Base-by-base conservation (phyloP, 2,888 invertebrate genomes). In the Andrena fulva region DNA sequence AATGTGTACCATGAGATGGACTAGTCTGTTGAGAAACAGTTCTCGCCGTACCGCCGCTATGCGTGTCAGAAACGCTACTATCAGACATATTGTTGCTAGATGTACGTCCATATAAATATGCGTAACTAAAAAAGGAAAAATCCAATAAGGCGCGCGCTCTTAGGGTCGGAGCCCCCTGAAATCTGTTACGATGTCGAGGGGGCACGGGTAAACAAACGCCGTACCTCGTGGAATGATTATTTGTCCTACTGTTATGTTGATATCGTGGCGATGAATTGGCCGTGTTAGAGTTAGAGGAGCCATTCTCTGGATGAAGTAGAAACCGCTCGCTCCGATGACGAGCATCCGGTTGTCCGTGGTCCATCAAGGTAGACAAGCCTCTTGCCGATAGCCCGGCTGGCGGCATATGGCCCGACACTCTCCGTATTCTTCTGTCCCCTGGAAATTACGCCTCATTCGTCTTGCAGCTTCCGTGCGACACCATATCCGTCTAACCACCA, bases 261-360 rank as follows among this genome's bases (percentile, higher is more conserved):
- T 92, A 93, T 85, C 93, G 91, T 54, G 93, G 92, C 68, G 93
- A 93, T 56, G 92, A 93, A 33, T 89, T 91, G 67, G 90, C 87
- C 72, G 91, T 91, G 88, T 90, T 92, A 42, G 90, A 85, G 82
- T 92, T 90, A 87, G 91, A 90, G 86, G 92, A 92, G 91, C 93
- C 94, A 94, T 94, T 94, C 92, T 94, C 93, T 86, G 93, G 87
- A 85, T 92, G 93, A 68, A 91, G 89, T 90, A 92, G 76, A 89
- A 91, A 92, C 79, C 92, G 94, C 93, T 94, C 93, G 93, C 91
- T 93, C 91, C 93, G 93, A 92, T 93, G 93, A 93, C 94, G 94
- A 93, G 94, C 93, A 90, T 94, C 93, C 72, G 93, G 93, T 92
- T 93, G 93, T 92, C 93, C 93, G 92, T 93, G 93, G 93, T 94